Conservation (phyloP, 2,113 vertebrate genomes). For the Mandrillus leucophaeus region DNA sequence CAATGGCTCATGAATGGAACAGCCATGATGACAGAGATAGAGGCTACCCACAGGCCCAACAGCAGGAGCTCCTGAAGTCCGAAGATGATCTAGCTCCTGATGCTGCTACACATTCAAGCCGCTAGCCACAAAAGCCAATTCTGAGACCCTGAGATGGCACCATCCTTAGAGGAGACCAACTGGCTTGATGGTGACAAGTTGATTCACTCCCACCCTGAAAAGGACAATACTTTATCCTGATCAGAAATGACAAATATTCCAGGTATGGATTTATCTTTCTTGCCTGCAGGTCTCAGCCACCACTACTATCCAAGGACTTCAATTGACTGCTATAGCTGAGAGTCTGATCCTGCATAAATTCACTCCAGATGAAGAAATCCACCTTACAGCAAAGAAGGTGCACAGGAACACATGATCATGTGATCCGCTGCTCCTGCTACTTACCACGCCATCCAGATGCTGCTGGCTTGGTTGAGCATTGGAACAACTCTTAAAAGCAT, state of each 20-base stretch:
- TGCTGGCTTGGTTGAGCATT: background rate
- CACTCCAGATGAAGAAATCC: constrained; percentile 36
- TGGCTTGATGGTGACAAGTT: background rate
- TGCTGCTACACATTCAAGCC: background rate
- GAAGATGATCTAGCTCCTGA: background rate
- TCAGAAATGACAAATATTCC: background rate
- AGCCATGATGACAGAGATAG: background rate
- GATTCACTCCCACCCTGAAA: background rate
- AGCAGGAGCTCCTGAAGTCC: background rate
- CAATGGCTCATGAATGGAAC: background rate
- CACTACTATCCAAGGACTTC: background rate
- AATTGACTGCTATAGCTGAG: background rate
- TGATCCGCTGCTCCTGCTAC: background rate
- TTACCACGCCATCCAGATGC: background rate
- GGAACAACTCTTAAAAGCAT: background rate
- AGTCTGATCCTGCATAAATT: background rate
- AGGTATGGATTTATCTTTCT: background rate
- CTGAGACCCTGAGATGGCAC: background rate
- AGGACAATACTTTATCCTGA: background rate
- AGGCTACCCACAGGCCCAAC: background rate
- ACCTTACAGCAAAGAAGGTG: background rate
- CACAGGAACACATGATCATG: background rate
- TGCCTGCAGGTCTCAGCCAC: background rate
- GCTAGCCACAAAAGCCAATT: background rate
- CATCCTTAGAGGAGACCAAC: background rate